Percentiles rank a stretch among this genome's conserved stretches.
Conservation (phyloP, 1,140 invertebrate genomes). For the Hypsibius dujardini region DNA sequence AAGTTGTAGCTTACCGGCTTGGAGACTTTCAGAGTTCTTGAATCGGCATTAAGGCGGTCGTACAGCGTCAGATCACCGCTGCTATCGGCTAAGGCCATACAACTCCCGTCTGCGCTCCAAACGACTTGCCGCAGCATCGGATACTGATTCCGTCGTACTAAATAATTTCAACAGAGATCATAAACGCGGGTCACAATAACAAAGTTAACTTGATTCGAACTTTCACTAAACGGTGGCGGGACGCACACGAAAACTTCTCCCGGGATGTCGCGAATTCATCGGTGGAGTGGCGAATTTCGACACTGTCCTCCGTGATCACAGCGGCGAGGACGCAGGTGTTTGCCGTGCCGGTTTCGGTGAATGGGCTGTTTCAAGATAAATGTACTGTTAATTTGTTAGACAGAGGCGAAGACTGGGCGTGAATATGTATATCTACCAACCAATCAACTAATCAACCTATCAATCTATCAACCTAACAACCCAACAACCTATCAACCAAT, state of each 20-base stretch:
- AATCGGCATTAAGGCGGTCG: not conserved
- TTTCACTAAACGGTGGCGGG: not conserved
- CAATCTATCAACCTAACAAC: no score
- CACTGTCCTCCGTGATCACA: no score
- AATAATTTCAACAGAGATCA: not conserved
- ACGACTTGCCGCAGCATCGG: not conserved
- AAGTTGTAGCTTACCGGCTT: not conserved
- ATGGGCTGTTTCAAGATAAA: no score
- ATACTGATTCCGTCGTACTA: not conserved
- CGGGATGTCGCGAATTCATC: not conserved
- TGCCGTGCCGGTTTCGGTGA: no score
- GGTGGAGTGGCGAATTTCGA: not conserved
- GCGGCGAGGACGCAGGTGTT: no score
- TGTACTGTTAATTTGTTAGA: no score
- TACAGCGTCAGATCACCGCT: not conserved
- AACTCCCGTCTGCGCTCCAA: conserved; percentile 6
- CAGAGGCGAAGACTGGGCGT: no score
- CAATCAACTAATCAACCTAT: no score
- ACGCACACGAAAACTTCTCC: not conserved
- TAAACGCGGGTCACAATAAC: no score
- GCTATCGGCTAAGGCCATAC: not conserved
- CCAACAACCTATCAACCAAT: no score
- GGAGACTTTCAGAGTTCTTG: not conserved
- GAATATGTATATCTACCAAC: no score
- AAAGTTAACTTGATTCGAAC: no score